Percentiles rank a stretch among this genome's conserved stretches.
Evolutionary conservation across 2,113 vertebrate species (phyloP).

Genomic region (Mola mola): DNA sequence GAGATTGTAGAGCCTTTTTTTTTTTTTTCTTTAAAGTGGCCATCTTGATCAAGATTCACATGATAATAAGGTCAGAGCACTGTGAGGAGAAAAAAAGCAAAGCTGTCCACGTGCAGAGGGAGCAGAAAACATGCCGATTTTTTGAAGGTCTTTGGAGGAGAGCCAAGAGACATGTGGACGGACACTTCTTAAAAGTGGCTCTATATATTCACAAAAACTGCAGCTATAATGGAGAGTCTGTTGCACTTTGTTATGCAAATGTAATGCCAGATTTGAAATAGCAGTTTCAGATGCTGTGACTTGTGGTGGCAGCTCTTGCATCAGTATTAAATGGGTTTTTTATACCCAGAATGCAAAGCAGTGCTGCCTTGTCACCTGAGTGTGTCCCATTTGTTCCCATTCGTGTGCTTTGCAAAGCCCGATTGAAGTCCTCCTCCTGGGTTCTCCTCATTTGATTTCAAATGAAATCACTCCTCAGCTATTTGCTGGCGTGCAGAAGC

Average conservation of each 20-base stretch:
- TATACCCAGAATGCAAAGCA: slow-evolving; percentile 29
- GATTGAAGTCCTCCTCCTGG: slow-evolving; percentile 21
- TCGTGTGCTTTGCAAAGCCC: slow-evolving; percentile 1
- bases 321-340: slow-evolving; percentile 14
- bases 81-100: slow-evolving; percentile 55
- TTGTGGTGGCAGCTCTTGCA: slow-evolving; percentile 20
- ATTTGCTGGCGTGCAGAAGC: slow-evolving; percentile 8
- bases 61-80: slow-evolving; percentile 70
- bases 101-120: slow-evolving; percentile 36
- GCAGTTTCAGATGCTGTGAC: slow-evolving; percentile 17
- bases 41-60: slow-evolving; percentile 62
- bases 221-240: slow-evolving; percentile 19
- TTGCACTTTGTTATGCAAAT: slow-evolving; percentile 49
- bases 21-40: slow-evolving; percentile 63
- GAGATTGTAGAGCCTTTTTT: slow-evolving; percentile 41
- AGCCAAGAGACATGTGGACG: slow-evolving; percentile 9
- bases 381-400: slow-evolving; percentile 33
- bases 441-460: slow-evolving; percentile 13
- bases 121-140: slow-evolving; percentile 32
- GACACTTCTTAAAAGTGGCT: slow-evolving; percentile 26
- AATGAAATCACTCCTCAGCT: slow-evolving; percentile 20
- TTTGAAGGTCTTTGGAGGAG: slow-evolving; percentile 28
- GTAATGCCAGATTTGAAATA: slow-evolving; percentile 31
- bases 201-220: slow-evolving; percentile 8
- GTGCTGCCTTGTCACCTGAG: slow-evolving; percentile 39